These are phyloP conservation scores for Apodemia mormo DNA, from an alignment of 2,888 invertebrate species.

Conservation along the genomic window DNA sequence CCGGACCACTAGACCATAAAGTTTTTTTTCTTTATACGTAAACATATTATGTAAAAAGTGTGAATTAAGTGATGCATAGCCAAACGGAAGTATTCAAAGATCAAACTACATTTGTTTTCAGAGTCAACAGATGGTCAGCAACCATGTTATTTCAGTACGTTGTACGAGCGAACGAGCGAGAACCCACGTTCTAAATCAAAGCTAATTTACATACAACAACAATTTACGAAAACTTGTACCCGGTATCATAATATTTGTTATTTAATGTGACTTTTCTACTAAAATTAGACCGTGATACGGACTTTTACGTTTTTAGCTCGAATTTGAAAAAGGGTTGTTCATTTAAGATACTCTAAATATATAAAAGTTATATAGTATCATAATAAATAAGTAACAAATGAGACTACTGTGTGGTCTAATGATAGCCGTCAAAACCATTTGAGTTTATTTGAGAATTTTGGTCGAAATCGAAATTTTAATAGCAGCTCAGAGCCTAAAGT, in stretches of 20 bases:
- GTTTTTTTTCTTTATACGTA: too few species aligned
- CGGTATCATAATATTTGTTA: slow-evolving; percentile 1
- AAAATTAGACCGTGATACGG: neutral
- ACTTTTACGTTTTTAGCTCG: neutral
- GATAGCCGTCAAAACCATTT: too few species aligned
- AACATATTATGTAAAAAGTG: too few species aligned
- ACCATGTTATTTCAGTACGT: slow-evolving; percentile 25
- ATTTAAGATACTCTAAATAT: too few species aligned
- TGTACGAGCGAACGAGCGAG: slow-evolving; percentile 6
- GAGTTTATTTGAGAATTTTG: too few species aligned
- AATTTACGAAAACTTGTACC: slow-evolving; percentile 9
- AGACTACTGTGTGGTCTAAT: too few species aligned
- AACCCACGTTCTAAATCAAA: slow-evolving; percentile 23
- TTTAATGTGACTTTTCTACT: slow-evolving; percentile 6
- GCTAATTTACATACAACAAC: slow-evolving; percentile 25
- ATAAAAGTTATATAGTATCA: too few species aligned
- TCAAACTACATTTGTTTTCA: slow-evolving; percentile 20
- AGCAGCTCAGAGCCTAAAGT: too few species aligned
- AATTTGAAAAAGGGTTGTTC: too few species aligned
- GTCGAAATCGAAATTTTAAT: too few species aligned
- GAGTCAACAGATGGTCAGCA: slow-evolving; percentile 18
- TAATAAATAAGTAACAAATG: too few species aligned
- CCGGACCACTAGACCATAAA: too few species aligned
- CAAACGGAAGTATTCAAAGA: neutral
- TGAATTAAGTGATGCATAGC: neutral